phyloP scores from a whole-genome alignment of 2,888 invertebrate genomes.

The Harmothoe impar region DNA sequence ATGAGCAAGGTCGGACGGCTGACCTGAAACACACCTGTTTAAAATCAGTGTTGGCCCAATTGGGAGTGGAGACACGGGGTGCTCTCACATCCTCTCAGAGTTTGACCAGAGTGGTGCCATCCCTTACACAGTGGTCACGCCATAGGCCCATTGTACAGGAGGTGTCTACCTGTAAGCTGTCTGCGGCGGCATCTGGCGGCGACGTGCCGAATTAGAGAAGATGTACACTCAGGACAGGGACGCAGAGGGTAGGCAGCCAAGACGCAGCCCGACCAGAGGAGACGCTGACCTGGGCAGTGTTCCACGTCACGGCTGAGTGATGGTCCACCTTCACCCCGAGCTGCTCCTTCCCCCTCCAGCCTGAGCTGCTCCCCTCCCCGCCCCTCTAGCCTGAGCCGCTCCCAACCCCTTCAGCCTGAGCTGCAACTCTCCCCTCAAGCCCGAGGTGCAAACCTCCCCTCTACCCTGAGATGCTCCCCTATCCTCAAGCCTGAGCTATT shows the following conservation, averaged over 20 bases:
- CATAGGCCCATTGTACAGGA: background rate
- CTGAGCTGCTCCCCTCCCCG: background rate
- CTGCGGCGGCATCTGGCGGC: background rate
- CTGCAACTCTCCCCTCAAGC: background rate
- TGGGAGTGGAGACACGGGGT: no score
- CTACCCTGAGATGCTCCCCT: background rate
- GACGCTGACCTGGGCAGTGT: no score
- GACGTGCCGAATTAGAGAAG: background rate
- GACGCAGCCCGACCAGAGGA: background rate
- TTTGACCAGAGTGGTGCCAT: background rate
- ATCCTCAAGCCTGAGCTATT: background rate
- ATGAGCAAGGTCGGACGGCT: no score
- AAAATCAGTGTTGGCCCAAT: no score
- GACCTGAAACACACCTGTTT: no score
- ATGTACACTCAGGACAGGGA: background rate
- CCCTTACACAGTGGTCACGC: conserved; percentile 3
- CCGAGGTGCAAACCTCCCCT: background rate
- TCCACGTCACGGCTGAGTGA: background rate
- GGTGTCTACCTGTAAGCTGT: background rate
- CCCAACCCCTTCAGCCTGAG: background rate
- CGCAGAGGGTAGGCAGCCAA: background rate
- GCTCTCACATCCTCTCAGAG: no score
- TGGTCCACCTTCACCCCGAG: background rate
- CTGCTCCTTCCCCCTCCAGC: background rate
- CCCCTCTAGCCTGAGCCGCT: background rate